These are phyloP conservation scores for Terrapene triunguis DNA, from an alignment of 2,113 vertebrate genomes.

Conservation along the genomic window DNA sequence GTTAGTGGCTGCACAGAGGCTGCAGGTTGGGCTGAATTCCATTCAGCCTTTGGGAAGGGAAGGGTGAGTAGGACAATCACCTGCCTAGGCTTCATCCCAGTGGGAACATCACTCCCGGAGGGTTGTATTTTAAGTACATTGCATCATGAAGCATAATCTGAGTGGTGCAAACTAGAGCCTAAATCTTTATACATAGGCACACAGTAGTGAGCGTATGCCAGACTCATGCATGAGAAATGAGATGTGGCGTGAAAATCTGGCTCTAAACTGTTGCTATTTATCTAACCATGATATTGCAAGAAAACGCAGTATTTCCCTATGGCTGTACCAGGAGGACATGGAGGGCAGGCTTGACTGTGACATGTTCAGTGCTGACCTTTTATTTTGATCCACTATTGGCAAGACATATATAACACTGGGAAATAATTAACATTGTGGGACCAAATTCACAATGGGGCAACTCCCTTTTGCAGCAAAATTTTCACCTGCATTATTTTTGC, in stretches of 20 bases:
- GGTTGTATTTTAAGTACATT: neutral
- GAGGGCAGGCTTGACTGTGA: neutral
- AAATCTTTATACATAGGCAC: accelerated
- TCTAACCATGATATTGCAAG: neutral
- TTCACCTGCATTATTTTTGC: neutral
- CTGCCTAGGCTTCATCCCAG: neutral
- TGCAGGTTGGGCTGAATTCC: neutral
- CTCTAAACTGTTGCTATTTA: neutral
- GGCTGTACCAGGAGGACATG: neutral
- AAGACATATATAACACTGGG: neutral
- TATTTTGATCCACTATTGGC: neutral
- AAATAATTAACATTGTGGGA: neutral
- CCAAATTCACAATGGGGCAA: neutral
- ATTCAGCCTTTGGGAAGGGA: neutral
- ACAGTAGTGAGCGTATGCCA: neutral
- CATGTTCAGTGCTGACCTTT: neutral
- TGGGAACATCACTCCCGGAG: neutral
- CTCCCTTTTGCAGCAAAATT: neutral
- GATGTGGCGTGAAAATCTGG: neutral
- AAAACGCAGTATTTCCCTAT: neutral
- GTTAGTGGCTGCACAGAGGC: neutral
- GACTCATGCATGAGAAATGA: neutral
- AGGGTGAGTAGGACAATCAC: neutral
- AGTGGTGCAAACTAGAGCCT: neutral
- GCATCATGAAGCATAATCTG: no score